A percentile compares a stretch with the other conserved stretches of the same genome.
Evolutionary conservation across 2,888 invertebrate genomes (phyloP).

Genomic region (Drosophila ezoana): DNA sequence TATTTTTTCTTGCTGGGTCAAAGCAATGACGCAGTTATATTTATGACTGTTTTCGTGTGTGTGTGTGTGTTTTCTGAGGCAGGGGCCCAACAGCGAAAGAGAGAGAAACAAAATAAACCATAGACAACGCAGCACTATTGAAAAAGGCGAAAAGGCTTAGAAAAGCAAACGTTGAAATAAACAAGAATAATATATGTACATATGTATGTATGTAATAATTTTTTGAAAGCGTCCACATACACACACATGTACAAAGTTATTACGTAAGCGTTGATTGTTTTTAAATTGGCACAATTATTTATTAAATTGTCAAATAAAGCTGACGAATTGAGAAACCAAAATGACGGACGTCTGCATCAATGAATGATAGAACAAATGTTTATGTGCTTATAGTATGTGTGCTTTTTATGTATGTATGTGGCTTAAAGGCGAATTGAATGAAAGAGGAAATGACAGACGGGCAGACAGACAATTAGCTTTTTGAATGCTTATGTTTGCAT

Average conservation of each 20-base stretch:
- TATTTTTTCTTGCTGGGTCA: conserved; percentile 14
- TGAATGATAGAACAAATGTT: conserved; percentile 37
- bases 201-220: neutral
- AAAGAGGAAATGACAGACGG: conserved; percentile 55
- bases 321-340: conserved; percentile 19
- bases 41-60: conserved; percentile 8
- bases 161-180: conserved; percentile 41
- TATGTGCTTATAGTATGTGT: neutral
- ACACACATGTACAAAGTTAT: conserved; percentile 34
- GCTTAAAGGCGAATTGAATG: conserved; percentile 39
- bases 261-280: conserved; percentile 56
- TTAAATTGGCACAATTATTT: conserved; percentile 58
- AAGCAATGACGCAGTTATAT: conserved; percentile 54
- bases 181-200: conserved; percentile 26
- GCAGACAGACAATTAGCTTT: conserved; percentile 46
- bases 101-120: conserved; percentile 20
- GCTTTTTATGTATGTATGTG: conserved; percentile 3
- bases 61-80: conserved; percentile 12
- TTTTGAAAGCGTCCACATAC: neutral
- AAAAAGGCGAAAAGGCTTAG: conserved; percentile 44
- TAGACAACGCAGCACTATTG: conserved; percentile 27
- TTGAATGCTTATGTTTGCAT: conserved; percentile 8
- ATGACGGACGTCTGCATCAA: conserved; percentile 34
- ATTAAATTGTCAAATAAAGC: conserved; percentile 50
- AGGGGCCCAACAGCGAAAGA: conserved; percentile 13